Evolutionary conservation across 2,888 invertebrate species (phyloP), one percentile per base, ranked within the genome.

Genomic region (Trissoscelio sp.): DNA sequence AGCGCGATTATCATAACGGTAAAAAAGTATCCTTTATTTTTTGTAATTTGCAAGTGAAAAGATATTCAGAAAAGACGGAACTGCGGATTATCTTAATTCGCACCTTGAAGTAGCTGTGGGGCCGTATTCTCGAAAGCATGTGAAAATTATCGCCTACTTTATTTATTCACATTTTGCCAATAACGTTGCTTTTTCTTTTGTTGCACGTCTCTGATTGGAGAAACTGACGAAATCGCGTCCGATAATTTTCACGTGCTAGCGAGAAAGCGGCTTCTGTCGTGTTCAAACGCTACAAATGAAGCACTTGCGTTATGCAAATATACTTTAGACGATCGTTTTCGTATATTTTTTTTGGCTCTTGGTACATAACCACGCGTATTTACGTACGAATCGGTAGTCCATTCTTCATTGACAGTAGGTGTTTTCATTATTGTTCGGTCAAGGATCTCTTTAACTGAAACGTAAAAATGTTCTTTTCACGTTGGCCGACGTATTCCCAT

Each of bases 81-180:
- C 69, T 62, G 58, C 42, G 60, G 73, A 73, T 79, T 79, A 74
- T 74, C 69, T 73, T 81, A 81, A 81, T 81, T 81, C 53, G 67
- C 81, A 81, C 81, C 64, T 81, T 73, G 24, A 53, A 53, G 67
- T 73, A 55, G 57, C 72, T 48, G 53, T 53, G 66, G 44, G 31
- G 37, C 51, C 72, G 28, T 31, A 39, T 77, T 81, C 81, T 81
- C 72, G 55, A 66, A 72, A 77, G 77, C 67, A 73, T 81, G 81
- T 58, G 75, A 81, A 81, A 81, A 81, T 81, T 81, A 81, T 81
- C 81, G 67, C 70, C 58, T 72, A 67, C 66, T 72, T 77, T 70
- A 75, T 81, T 81, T 77, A 64, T 60, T 67, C 81, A 53, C 62
- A 64, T 72, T 72, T 34, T 66, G 60, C 64, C 66, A 81, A 77